phyloP scores from a whole-genome alignment of 2,888 invertebrate species.

The Drosophila tanythrix region DNA sequence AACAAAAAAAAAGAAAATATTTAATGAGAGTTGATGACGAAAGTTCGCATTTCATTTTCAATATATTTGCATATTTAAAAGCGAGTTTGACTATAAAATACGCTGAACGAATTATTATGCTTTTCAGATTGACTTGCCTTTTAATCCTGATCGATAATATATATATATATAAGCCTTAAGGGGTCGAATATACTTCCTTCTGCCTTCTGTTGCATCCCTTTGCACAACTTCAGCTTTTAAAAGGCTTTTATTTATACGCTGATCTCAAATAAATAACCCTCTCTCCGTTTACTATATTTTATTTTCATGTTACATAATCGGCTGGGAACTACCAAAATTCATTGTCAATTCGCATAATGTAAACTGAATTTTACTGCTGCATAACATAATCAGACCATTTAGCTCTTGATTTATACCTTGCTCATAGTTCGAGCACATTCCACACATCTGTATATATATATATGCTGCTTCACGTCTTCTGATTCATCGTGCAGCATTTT shows the following conservation, averaged over 20 bases:
- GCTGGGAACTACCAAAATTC: slow-evolving; percentile 27
- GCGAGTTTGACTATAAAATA: background rate
- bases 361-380: slow-evolving; percentile 25
- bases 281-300: background rate
- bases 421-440: slow-evolving; percentile 16
- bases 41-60: background rate
- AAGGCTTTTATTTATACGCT: background rate
- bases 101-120: too few relatives aligned
- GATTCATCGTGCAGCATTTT: slow-evolving; percentile 36
- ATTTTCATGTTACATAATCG: background rate
- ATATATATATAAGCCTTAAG: background rate
- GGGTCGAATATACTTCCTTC: background rate
- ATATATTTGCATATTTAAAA: background rate
- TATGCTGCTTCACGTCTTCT: slow-evolving; percentile 1
- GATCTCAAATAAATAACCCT: background rate
- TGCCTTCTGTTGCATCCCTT: background rate
- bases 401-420: background rate
- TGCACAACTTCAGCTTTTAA: background rate
- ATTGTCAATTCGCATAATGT: slow-evolving; percentile 9
- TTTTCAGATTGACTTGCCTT: background rate
- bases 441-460: background rate
- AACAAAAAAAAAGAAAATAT: background rate
- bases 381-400: slow-evolving; percentile 41
- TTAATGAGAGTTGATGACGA: background rate
- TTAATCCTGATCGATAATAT: background rate